Conservation (phyloP, 2,888 invertebrate species). For the Plagodis dolabraria region DNA sequence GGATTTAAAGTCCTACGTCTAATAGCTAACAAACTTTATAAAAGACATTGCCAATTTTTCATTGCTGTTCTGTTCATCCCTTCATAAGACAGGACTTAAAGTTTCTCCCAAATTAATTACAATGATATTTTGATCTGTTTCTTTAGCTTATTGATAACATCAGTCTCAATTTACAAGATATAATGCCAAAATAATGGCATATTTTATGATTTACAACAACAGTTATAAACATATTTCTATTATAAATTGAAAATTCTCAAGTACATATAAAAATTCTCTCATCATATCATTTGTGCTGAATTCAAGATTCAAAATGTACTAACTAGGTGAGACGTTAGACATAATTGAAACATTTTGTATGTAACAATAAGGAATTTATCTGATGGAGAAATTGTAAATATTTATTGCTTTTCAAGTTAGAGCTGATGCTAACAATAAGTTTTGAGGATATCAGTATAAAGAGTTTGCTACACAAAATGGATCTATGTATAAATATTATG, state of each 20-base stretch:
- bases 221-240: constrained; percentile 64
- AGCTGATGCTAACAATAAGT: constrained; percentile 80
- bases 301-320: constrained; percentile 39
- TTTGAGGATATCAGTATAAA: constrained; percentile 44
- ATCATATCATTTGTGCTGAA: constrained; percentile 62
- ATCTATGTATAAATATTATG: constrained; percentile 45
- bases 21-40: constrained; percentile 77
- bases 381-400: constrained; percentile 45
- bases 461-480: constrained; percentile 45
- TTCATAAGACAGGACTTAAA: constrained; percentile 50
- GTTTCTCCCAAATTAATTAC: constrained; percentile 43
- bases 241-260: constrained; percentile 51
- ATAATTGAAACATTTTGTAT: constrained; percentile 40
- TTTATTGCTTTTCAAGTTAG: constrained; percentile 65
- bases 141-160: constrained; percentile 74
- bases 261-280: constrained; percentile 65
- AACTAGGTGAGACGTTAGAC: constrained; percentile 27
- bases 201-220: constrained; percentile 57
- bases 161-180: constrained; percentile 74
- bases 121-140: constrained; percentile 45
- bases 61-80: constrained; percentile 49
- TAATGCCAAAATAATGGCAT: constrained; percentile 53
- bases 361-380: constrained; percentile 55
- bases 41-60: constrained; percentile 66
- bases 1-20: constrained; percentile 80